phyloP scores from a whole-genome alignment of 2,113 vertebrate genomes.

The Salvelinus sp. region DNA sequence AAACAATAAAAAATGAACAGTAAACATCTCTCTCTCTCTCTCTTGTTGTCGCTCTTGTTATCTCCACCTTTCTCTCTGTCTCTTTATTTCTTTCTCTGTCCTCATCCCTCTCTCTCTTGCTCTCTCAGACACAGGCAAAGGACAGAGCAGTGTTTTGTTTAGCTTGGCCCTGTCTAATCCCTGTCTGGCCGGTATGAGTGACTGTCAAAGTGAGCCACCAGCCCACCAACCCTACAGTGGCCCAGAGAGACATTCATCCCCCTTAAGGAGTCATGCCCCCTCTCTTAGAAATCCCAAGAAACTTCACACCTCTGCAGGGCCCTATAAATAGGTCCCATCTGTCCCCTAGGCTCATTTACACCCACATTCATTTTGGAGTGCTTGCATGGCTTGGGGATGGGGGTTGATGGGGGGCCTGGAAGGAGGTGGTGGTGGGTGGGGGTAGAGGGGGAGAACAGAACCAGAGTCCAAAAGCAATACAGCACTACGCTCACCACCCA shows the following conservation, averaged over 20 bases:
- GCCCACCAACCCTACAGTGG: constrained; percentile 16
- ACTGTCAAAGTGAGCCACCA: constrained; percentile 14
- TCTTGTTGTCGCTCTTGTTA: too few relatives aligned
- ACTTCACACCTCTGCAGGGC: constrained; percentile 73
- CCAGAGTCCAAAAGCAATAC: constrained; percentile 23
- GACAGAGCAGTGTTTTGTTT: constrained; percentile 66
- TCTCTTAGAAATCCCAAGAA: constrained; percentile 76
- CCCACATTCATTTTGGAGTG: constrained; percentile 70
- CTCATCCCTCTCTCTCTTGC: not conserved
- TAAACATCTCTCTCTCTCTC: too few relatives aligned
- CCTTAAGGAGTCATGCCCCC: constrained; percentile 73
- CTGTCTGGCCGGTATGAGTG: constrained; percentile 41
- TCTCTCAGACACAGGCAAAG: constrained; percentile 40
- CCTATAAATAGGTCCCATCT: constrained; percentile 80
- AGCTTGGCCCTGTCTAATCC: constrained; percentile 63
- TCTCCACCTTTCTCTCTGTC: too few relatives aligned
- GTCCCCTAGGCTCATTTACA: constrained; percentile 76
- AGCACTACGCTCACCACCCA: not conserved
- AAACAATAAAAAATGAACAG: too few relatives aligned
- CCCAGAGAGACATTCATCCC: constrained; percentile 51
- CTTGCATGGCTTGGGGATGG: constrained; percentile 24
- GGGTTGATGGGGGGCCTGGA: constrained; percentile 18
- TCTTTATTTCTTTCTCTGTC: not conserved
- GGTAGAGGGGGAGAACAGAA: constrained; percentile 17
- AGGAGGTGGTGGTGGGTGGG: constrained; percentile 1